Evolutionary conservation across 2,888 invertebrate species (phyloP).

Genomic region (Rhagium mordax): DNA sequence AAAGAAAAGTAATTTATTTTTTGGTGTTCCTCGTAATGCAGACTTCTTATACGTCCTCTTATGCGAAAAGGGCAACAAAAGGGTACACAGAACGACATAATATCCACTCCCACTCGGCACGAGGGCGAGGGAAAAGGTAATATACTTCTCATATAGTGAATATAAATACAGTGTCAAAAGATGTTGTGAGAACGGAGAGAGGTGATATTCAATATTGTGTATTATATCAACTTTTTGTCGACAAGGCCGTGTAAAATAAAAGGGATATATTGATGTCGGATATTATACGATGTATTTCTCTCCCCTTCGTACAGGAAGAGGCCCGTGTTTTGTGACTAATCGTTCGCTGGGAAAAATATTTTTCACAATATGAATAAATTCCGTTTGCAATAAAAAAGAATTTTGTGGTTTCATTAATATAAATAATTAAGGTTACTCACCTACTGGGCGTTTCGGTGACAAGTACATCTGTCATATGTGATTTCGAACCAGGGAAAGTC

Average conservation of each 20-base stretch:
- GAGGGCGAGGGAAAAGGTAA: slow-evolving; percentile 30
- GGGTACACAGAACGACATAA: slow-evolving; percentile 12
- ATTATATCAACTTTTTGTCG: slow-evolving; percentile 30
- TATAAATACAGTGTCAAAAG: slow-evolving; percentile 42
- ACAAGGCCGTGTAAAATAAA: slow-evolving; percentile 23
- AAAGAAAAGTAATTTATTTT: slow-evolving; percentile 30
- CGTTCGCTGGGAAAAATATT: no score
- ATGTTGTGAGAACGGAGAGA: neutral
- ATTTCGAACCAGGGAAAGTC: slow-evolving; percentile 57
- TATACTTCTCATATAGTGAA: slow-evolving; percentile 40
- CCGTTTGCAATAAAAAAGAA: no score
- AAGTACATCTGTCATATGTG: slow-evolving; percentile 62
- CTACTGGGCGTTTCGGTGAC: slow-evolving; percentile 63
- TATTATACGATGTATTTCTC: slow-evolving; percentile 20
- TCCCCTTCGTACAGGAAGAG: neutral
- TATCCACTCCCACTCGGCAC: neutral
- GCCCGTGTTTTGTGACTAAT: no score
- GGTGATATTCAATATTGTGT: slow-evolving; percentile 30
- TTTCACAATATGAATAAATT: no score
- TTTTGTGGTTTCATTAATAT: no score
- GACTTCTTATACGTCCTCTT: neutral
- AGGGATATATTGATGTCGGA: slow-evolving; percentile 34
- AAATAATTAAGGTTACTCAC: slow-evolving; percentile 49
- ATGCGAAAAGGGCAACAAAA: neutral
- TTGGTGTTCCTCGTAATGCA: neutral